phyloP scores from a whole-genome alignment of 2,888 invertebrate genomes.

The Rhynchonema sp. region DNA sequence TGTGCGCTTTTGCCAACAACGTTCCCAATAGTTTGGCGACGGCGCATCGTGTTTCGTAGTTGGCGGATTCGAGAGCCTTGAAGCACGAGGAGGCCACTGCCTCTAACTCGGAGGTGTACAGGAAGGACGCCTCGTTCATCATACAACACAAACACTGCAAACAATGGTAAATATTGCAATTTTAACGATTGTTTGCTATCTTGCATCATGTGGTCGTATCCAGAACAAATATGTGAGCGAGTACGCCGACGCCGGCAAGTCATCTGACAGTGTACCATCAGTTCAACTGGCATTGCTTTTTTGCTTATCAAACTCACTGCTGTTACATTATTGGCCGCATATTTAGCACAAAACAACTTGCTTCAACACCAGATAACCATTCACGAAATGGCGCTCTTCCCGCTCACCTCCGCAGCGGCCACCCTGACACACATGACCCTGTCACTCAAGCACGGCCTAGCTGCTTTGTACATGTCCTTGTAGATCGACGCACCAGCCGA shows the following conservation, averaged over 20 bases:
- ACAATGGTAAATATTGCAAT: no score
- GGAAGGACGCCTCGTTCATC: slow-evolving; percentile 58
- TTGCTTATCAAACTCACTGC: no score
- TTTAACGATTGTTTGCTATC: no score
- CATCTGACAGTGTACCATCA: no score
- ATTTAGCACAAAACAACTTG: no score
- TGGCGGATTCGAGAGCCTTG: slow-evolving; percentile 71
- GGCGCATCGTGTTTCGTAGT: slow-evolving; percentile 72
- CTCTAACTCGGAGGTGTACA: slow-evolving; percentile 63
- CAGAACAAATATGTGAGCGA: no score
- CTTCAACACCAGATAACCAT: no score
- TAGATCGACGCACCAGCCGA: slow-evolving; percentile 63
- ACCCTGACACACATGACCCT: slow-evolving; percentile 76
- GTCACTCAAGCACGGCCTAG: slow-evolving; percentile 67
- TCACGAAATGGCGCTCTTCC: neutral
- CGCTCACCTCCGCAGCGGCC: slow-evolving; percentile 55
- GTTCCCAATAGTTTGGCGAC: slow-evolving; percentile 77
- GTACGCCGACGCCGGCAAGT: no score
- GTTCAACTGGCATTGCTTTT: no score
- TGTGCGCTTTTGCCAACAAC: slow-evolving; percentile 46
- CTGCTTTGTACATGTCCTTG: slow-evolving; percentile 74
- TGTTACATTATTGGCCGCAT: no score
- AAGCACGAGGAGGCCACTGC: slow-evolving; percentile 74
- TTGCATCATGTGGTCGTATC: no score
- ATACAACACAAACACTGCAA: slow-evolving; percentile 49